Base-by-base conservation (phyloP, 2,888 invertebrate genomes). In the Lysandra coridon region DNA sequence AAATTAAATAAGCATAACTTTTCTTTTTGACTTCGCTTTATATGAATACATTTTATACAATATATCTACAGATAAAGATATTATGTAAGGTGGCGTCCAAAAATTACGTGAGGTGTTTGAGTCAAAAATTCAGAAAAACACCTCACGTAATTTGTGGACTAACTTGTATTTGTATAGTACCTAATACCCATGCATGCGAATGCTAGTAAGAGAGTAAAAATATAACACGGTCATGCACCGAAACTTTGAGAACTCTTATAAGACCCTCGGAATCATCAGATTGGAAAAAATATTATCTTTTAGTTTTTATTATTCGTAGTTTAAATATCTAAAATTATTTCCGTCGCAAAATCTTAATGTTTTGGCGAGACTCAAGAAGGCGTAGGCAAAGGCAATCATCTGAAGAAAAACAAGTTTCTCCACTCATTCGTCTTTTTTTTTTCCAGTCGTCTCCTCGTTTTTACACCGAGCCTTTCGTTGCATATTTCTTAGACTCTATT, bases 351-450 rank as follows among this genome's bases (percentile, higher is more conserved):
- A 69, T 69, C 33, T 69, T 69, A 23, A 23, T 23, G 4, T 69
- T 69, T 69, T 64, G 7, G 30, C 64, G 64, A 64, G 30, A 64
- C 30, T 64, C 33, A 14, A 69, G 69, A 33, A 69, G 69, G 33
- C 33, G 33, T 33, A 69, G 69, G 69, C 69, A 69, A 69, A 69
- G 14, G 69, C 69, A 69, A 69, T 69, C 33, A 4, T 12, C 69
- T 5, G 69, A 69, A 33, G 69, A 69, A 69, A 69, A 33, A 69
- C 69, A 69, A 69, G 69, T 10, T 69, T 33, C 14, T 14, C 64
- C 64, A 64, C 10, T 64, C n/a, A 5, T 30, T 23, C 1, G n/a
- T 23, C 4, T 0, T 17, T 30, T 62, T 62, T 6, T 62, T n/a
- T 30, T 69, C 33, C 2, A 3, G 5, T 30, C 30, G 62, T 64